Conservation (phyloP, 2,888 invertebrate genomes). For the Eupithecia centaureata region DNA sequence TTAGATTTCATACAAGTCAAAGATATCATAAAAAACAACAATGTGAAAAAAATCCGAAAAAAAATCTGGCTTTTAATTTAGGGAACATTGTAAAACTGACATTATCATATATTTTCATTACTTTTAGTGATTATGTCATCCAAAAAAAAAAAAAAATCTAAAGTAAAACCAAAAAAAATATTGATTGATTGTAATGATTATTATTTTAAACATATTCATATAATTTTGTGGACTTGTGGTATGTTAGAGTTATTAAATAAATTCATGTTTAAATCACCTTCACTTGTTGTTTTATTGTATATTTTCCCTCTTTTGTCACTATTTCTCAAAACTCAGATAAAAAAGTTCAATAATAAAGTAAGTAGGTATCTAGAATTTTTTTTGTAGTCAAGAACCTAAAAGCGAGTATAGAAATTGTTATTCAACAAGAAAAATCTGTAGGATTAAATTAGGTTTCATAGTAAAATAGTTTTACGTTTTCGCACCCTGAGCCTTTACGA, state of each 20-base stretch:
- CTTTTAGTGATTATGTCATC: not conserved
- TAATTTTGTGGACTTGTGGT: not conserved
- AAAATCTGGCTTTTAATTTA: not conserved
- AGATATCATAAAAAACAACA: too few species aligned
- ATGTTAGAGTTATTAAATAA: not conserved
- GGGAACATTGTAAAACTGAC: not conserved
- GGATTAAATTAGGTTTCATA: too few species aligned
- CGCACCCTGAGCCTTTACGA: not conserved
- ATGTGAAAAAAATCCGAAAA: too few species aligned
- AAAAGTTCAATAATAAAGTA: not conserved
- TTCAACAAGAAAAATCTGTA: not conserved
- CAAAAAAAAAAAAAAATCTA: not conserved
- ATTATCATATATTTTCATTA: not conserved
- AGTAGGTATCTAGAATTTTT: not conserved
- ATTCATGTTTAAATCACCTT: not conserved
- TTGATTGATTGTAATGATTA: not conserved
- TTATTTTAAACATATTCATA: not conserved
- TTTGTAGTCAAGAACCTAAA: not conserved
- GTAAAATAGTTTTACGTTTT: not conserved
- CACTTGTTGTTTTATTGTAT: not conserved
- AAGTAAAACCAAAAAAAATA: not conserved
- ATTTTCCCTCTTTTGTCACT: not conserved
- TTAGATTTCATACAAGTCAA: not conserved
- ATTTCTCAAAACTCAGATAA: not conserved
- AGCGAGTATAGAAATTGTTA: not conserved